Conservation (phyloP, 2,797 vertebrate genomes). For the Pogonophryne albipinna region DNA sequence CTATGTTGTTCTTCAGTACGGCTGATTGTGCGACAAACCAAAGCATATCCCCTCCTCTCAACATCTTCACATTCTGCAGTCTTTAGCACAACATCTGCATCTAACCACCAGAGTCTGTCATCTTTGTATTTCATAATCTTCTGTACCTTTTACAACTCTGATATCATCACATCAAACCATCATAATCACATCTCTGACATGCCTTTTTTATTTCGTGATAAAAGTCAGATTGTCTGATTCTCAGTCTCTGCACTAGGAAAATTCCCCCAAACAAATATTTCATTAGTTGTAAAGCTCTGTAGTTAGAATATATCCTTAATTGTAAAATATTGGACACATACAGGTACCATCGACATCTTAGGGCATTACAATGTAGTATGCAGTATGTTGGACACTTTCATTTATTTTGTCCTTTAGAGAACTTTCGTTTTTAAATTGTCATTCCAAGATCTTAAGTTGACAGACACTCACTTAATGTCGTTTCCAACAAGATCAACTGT, state of each 20-base stretch:
- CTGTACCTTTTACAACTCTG: background rate
- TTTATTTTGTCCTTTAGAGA: too few species aligned
- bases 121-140: constrained; percentile 14
- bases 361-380: too few species aligned
- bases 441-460: constrained; percentile 1
- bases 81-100: constrained; percentile 4
- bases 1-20: background rate
- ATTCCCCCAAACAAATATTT: too few species aligned
- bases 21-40: background rate
- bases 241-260: too few species aligned
- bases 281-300: too few species aligned
- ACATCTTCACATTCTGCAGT: constrained; percentile 13
- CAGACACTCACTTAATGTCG: background rate
- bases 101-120: background rate
- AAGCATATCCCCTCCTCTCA: background rate
- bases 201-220: too few species aligned
- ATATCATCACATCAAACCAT: constrained; percentile 12
- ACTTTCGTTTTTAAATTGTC: background rate
- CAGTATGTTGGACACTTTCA: too few species aligned
- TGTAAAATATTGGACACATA: too few species aligned
- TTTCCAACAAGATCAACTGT: background rate
- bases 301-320: too few species aligned
- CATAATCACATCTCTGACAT: too few species aligned
- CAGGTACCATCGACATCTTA: too few species aligned
- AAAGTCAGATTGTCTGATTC: too few species aligned